Evolutionary conservation across 1,140 invertebrate species (phyloP), one percentile per base, ranked within the genome.

Genomic region (Drosophila nasuta): DNA sequence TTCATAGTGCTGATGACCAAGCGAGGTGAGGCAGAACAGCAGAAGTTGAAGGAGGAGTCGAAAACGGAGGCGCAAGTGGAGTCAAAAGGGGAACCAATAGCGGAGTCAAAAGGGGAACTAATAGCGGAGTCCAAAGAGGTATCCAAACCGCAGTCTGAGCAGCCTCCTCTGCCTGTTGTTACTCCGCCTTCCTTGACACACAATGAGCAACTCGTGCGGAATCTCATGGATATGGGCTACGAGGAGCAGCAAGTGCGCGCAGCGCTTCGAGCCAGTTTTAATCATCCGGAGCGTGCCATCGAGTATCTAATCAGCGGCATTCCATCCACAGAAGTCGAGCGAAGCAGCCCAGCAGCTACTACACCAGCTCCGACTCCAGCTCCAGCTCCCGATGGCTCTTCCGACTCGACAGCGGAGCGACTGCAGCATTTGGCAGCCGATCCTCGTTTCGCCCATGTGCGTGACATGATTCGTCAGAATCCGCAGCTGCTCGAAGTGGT

Each of bases 221-320:
- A 88, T 41, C 81, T 91, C 0, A 70, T 91, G 65, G 45, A 30
- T 4, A 90, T 91, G 90, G 90, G 90, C 10, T 91, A 91, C 20
- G 75, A 63, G 1, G 91, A 92, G 45, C 11, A 52, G 30, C 75
- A 82, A n/a, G 91, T 92, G 30, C 82, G 91, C 7, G 71, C 70
- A 5, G 90, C 91, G 0, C 48, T 92, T 3, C 69, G 70, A 1
- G 87, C 87, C 52, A 91, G 91, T 43, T 92, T 79, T n/a, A 91
- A 92, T 77, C 75, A 92, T 70, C 91, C 87, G n/a, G 91, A 92
- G 25, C 76, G 83, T 10, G 91, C 90, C 13, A 91, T 92, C 5
- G 91, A 92, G 54, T 91, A 91, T 62, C 48, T 91, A 2, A 81
- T 91, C 5, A 69, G 13, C 8, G 91, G 89, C 1, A 77, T 88